A percentile compares a stretch with the other conserved stretches of the same genome.
Conservation (phyloP, 1,140 invertebrate genomes). For the Drosophila melanica region DNA sequence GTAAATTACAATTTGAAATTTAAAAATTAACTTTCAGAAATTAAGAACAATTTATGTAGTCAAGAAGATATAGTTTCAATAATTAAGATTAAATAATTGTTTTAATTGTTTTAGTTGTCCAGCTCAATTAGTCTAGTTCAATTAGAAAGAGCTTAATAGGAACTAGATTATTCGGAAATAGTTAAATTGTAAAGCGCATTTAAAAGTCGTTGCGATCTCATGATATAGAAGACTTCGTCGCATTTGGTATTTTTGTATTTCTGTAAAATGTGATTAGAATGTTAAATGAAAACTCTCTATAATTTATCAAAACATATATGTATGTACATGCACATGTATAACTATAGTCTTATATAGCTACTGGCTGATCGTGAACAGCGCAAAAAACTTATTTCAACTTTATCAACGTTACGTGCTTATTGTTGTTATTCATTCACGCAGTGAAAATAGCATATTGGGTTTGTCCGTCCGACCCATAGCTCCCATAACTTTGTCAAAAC, state of each 20-base stretch:
- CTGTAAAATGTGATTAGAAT: constrained; percentile 62
- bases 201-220: not conserved
- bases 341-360: constrained; percentile 51
- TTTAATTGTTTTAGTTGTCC: no score
- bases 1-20: not conserved
- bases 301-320: constrained; percentile 14
- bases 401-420: constrained; percentile 17
- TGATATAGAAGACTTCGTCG: not conserved
- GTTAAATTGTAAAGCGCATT: no score
- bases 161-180: no score
- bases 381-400: constrained; percentile 20
- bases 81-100: no score
- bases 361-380: constrained; percentile 40
- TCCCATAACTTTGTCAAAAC: no score
- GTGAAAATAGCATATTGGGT: no score
- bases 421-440: constrained; percentile 16
- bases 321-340: constrained; percentile 8
- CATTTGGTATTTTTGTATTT: constrained; percentile 18
- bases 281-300: constrained; percentile 11
- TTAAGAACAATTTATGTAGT: no score
- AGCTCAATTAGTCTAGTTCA: no score
- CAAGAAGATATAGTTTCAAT: no score
- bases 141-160: no score
- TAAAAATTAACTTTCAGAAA: not conserved
- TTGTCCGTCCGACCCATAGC: no score